Conservation (phyloP, 2,113 vertebrate species). For the Prolemur simus region DNA sequence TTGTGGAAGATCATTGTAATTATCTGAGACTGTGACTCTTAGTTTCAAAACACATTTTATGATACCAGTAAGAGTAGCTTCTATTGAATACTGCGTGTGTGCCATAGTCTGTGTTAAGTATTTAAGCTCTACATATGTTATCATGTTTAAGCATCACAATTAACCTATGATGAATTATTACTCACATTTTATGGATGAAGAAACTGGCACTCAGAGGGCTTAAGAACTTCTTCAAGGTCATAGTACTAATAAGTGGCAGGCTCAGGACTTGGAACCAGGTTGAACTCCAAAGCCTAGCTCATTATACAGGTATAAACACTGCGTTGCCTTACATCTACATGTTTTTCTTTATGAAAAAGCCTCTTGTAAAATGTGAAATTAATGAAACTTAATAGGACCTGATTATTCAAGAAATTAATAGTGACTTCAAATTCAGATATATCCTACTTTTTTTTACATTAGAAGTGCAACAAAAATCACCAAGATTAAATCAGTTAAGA, state of each 20-base stretch:
- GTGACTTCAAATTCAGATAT: slow-evolving; percentile 15
- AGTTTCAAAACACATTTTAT: slow-evolving; percentile 33
- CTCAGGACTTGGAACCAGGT: not conserved
- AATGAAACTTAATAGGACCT: slow-evolving; percentile 3
- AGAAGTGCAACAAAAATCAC: not conserved
- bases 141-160: not conserved
- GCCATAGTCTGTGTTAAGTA: not conserved
- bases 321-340: not conserved
- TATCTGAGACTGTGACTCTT: slow-evolving; percentile 2
- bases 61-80: not conserved
- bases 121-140: not conserved
- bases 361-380: not conserved
- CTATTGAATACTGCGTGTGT: not conserved
- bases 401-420: slow-evolving; percentile 20
- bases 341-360: slow-evolving; percentile 11
- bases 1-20: slow-evolving; percentile 22
- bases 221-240: not conserved
- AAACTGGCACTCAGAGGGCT: not conserved
- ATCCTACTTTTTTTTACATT: slow-evolving; percentile 19
- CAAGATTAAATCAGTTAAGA: not conserved
- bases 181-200: slow-evolving; percentile 2
- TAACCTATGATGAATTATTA: not conserved
- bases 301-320: not conserved
- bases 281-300: not conserved
- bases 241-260: not conserved